These are phyloP conservation scores for Spizaetus ornatus DNA, from an alignment of 2,113 vertebrate species.

Conservation along the genomic window DNA sequence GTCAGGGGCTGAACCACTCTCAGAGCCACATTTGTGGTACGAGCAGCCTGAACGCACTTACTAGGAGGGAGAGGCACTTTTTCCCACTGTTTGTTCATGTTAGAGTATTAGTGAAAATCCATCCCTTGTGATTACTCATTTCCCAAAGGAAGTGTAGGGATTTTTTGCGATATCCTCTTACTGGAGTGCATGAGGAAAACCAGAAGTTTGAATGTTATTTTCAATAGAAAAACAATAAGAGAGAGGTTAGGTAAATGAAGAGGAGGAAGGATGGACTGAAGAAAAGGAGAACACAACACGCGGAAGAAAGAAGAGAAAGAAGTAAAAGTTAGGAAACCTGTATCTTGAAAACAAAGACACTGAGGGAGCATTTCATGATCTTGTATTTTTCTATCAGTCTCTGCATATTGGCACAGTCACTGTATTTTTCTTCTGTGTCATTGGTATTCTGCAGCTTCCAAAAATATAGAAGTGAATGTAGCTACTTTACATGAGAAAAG, in stretches of 20 bases:
- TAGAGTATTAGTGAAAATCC: not conserved
- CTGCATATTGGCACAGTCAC: not conserved
- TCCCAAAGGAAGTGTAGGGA: not conserved
- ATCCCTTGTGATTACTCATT: not conserved
- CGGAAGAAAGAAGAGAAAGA: not conserved
- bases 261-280: slow-evolving; percentile 1
- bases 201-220: not conserved
- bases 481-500: not conserved
- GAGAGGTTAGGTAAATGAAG: not conserved
- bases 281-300: not conserved
- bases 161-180: not conserved
- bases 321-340: not conserved
- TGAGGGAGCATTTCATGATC: not conserved
- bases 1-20: not conserved
- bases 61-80: not conserved
- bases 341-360: not conserved
- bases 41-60: not conserved
- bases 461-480: not conserved
- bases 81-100: not conserved
- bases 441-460: not conserved
- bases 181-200: not conserved
- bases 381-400: not conserved
- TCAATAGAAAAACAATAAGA: not conserved
- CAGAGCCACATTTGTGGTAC: not conserved
- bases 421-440: not conserved